phyloP scores from a whole-genome alignment of 2,888 invertebrate genomes.

The Apodemia zela region DNA sequence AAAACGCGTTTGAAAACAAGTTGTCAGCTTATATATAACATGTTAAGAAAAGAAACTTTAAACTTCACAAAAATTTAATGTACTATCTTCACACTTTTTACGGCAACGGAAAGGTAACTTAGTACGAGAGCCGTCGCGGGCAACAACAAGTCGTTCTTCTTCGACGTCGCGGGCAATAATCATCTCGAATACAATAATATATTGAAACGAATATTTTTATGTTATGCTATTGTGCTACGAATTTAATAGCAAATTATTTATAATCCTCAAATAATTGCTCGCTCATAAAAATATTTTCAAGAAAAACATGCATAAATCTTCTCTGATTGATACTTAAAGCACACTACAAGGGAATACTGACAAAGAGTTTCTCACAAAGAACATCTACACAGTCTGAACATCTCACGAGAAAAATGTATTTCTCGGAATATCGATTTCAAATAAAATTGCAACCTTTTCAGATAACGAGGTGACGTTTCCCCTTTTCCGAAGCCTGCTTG shows the following conservation, averaged over 20 bases:
- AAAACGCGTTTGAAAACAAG: no score
- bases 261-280: constrained; percentile 12
- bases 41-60: no score
- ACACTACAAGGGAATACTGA: neutral
- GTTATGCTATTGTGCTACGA: neutral
- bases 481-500: constrained; percentile 67
- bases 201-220: constrained; percentile 20
- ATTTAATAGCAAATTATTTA: neutral
- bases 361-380: constrained; percentile 29
- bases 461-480: constrained; percentile 79
- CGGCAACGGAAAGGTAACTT: no score
- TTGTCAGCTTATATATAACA: no score
- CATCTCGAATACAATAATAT: no score
- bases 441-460: constrained; percentile 80
- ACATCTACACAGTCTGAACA: constrained; percentile 35
- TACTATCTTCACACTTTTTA: no score
- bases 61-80: no score
- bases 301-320: constrained; percentile 1
- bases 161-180: no score
- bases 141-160: no score
- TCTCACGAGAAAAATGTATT: constrained; percentile 53
- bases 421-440: constrained; percentile 78
- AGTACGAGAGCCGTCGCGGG: no score
- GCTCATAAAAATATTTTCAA: neutral
- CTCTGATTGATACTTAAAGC: constrained; percentile 1